Evolutionary conservation across 2,113 vertebrate genomes (phyloP).

Genomic region (Daphoenositta chrysoptera): DNA sequence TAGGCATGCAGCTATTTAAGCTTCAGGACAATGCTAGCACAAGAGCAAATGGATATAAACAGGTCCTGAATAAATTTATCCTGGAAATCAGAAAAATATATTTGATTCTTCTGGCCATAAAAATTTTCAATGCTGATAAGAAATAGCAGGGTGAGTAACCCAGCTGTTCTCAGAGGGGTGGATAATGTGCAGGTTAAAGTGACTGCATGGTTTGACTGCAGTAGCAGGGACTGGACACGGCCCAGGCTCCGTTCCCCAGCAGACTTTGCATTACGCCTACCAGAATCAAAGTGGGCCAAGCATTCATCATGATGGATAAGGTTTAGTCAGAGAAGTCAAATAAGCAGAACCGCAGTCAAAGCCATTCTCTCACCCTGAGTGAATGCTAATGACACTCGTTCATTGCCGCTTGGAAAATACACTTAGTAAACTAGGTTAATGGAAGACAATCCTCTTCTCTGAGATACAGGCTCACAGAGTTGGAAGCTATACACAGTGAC

Average conservation of each 20-base stretch:
- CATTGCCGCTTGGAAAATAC: background rate
- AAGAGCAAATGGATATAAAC: background rate
- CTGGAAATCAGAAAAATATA: background rate
- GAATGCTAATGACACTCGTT: conserved; percentile 39
- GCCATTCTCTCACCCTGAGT: conserved; percentile 2
- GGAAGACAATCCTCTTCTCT: background rate
- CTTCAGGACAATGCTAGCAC: background rate
- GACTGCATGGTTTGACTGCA: background rate
- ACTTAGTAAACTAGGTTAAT: conserved; percentile 24
- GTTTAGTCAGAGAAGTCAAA: conserved; percentile 48
- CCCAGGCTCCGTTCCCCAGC: background rate
- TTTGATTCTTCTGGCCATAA: background rate
- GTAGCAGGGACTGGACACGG: background rate
- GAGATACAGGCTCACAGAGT: background rate
- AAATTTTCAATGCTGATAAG: background rate
- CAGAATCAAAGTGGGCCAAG: conserved; percentile 24
- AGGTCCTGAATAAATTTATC: background rate
- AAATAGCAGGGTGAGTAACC: background rate
- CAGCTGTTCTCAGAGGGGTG: background rate
- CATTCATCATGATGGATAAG: conserved; percentile 25
- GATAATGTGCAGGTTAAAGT: background rate
- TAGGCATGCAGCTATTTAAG: background rate
- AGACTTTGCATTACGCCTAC: background rate
- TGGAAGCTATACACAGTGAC: background rate
- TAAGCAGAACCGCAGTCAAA: conserved; percentile 33